Evolutionary conservation across 2,797 vertebrate species (phyloP).

Genomic region (Scleropages formosus): DNA sequence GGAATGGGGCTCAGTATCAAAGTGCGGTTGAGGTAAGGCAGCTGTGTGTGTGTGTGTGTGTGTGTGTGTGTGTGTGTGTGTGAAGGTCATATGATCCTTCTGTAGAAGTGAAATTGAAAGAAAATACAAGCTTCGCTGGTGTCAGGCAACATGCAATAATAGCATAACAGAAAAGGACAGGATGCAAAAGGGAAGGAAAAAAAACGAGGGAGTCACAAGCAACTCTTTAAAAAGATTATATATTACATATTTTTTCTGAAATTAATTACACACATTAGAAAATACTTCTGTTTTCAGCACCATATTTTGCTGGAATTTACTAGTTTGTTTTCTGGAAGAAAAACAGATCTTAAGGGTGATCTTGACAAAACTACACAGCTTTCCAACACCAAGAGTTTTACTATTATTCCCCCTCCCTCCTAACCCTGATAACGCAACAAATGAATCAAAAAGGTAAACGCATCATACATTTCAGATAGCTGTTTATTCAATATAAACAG

Average conservation of each 20-base stretch:
- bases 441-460: constrained; percentile 42
- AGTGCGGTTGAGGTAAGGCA: no score
- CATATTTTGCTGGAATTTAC: constrained; percentile 58
- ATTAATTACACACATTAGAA: constrained; percentile 80
- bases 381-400: constrained; percentile 37
- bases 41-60: background rate
- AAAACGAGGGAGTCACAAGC: constrained; percentile 64
- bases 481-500: constrained; percentile 31
- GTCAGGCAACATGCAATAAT: background rate
- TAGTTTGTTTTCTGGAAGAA: constrained; percentile 52
- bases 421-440: constrained; percentile 36
- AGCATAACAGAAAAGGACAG: background rate
- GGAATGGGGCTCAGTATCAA: no score
- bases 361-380: constrained; percentile 49
- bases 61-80: background rate
- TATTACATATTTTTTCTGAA: constrained; percentile 76
- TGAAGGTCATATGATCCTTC: background rate
- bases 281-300: constrained; percentile 74
- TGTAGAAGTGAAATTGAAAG: background rate
- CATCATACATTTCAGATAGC: constrained; percentile 32
- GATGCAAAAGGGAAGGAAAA: constrained; percentile 42
- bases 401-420: constrained; percentile 39
- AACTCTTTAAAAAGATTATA: constrained; percentile 80
- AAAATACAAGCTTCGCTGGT: background rate
- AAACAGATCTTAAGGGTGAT: constrained; percentile 45